phyloP scores from a whole-genome alignment of 2,113 vertebrate species.

The Nanger granti region DNA sequence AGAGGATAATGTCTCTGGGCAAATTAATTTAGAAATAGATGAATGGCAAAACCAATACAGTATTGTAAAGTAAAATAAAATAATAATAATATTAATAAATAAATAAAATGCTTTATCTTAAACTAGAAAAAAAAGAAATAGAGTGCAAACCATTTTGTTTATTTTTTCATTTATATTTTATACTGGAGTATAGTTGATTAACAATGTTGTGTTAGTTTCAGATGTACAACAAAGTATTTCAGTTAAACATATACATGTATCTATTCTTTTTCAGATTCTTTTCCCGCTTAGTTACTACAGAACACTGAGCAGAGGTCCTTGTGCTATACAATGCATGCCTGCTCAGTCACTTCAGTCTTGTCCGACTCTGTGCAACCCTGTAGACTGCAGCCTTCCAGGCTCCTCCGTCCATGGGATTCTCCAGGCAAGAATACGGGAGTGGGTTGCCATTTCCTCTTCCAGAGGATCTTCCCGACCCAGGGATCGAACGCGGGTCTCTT shows the following conservation, averaged over 20 bases:
- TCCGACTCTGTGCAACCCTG: not conserved
- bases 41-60: no score
- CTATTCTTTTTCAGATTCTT: not conserved
- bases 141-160: not conserved
- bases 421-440: not conserved
- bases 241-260: not conserved
- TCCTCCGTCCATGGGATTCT: not conserved
- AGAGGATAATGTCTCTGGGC: no score
- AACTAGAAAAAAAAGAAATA: not conserved
- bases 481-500: rapidly evolving
- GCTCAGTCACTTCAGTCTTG: not conserved
- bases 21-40: not conserved
- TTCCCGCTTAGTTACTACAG: not conserved
- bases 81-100: no score
- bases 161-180: not conserved
- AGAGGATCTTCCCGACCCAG: not conserved
- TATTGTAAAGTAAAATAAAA: no score
- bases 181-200: not conserved
- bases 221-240: not conserved
- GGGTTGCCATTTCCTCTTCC: not conserved
- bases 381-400: not conserved
- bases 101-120: no score
- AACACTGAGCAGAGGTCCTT: not conserved
- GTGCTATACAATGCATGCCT: not conserved
- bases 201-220: not conserved